Evolutionary conservation across 2,888 invertebrate species (phyloP), one percentile per base, ranked within the genome.

Genomic region (Venustoraphidia nigricollis): DNA sequence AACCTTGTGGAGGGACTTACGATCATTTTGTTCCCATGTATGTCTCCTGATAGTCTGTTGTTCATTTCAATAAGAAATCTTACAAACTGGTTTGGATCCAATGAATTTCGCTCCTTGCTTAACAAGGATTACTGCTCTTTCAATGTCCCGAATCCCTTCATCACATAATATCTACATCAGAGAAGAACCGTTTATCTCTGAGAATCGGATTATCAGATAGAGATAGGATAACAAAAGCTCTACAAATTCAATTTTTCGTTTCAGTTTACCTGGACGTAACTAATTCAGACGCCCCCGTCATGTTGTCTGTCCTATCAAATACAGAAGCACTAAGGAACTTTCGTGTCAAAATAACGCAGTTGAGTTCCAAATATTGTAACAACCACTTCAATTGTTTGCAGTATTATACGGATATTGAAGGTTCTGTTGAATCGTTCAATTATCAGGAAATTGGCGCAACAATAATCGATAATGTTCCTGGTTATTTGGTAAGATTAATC

Each of bases 261-360:
- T 10, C 61, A 86, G 86, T 83, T 49, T 85, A 83, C 58, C 67
- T 86, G 10, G 82, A 85, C 62, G 81, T 84, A 10, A 75, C 75
- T 5, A 71, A 74, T 47, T 65, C 75, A 0, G 62, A 66, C 0
- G 82, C 81, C 1, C 81, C 82, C 10, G 65, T 85, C 35, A 75
- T 74, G 60, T 54, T 87, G 4, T 76, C 81, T 10, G 71, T 86
- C 6, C 72, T 83, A 57, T 75, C 78, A 0, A 70, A 70, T 42
- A 68, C 71, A 1, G 62, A 68, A 0, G 73, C 73, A 10, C 68
- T 65, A 27, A 71, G 82, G 56, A 63, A 79, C 1, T 83, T 79
- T 60, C 73, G 78, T 48, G 73, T 84, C 10, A 76, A 79, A 68
- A 70, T 85, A 48, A 70, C 69, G 45, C 76, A 78, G 62, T 66